Evolutionary conservation across 2,888 invertebrate genomes (phyloP).

Genomic region (Sycophila texana): DNA sequence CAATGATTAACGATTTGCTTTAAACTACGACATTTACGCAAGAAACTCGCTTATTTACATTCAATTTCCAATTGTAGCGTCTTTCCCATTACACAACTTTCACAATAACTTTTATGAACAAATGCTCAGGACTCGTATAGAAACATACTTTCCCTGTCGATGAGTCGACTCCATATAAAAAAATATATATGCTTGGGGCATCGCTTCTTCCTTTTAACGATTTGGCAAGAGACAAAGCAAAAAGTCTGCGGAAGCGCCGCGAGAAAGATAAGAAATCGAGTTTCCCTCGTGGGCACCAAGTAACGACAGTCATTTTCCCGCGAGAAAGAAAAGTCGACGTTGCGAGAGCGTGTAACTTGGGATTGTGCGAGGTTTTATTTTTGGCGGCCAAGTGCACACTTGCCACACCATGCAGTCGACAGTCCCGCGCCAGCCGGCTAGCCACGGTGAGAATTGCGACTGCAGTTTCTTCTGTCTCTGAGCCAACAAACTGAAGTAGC

Average conservation of each 20-base stretch:
- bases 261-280: slow-evolving; percentile 3
- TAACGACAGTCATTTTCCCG: not conserved
- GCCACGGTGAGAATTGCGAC: too few relatives aligned
- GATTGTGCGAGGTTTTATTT: not conserved
- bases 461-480: too few relatives aligned
- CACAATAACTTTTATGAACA: slow-evolving; percentile 14
- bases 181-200: not conserved
- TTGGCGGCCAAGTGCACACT: too few relatives aligned
- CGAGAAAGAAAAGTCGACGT: not conserved
- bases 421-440: too few relatives aligned
- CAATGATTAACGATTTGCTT: too few relatives aligned
- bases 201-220: not conserved
- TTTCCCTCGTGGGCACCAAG: not conserved
- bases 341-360: not conserved
- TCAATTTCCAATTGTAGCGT: not conserved
- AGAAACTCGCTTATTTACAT: not conserved
- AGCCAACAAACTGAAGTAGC: too few relatives aligned
- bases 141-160: not conserved
- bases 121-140: not conserved
- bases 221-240: slow-evolving; percentile 10
- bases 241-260: not conserved
- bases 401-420: too few relatives aligned
- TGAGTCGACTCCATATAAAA: not conserved
- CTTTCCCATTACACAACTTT: slow-evolving; percentile 17
- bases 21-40: not conserved